Percentiles rank a stretch among this genome's conserved stretches.
Conservation (phyloP, 2,888 invertebrate species). For the Scaeva pyrastri region DNA sequence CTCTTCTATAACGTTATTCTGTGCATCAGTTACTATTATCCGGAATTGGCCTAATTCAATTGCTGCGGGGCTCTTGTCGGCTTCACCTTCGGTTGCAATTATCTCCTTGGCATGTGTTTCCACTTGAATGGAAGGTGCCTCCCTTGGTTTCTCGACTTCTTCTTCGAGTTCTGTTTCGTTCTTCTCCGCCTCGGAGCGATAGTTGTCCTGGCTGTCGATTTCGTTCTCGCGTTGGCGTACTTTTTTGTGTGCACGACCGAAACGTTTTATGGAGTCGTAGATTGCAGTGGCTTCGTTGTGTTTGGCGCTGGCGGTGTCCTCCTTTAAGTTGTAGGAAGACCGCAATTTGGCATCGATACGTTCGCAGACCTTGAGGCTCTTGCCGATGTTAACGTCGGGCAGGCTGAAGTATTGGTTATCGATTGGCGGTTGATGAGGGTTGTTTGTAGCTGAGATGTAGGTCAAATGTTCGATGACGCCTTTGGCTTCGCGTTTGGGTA, state of each 20-base stretch:
- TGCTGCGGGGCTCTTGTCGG: background rate
- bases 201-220: constrained; percentile 16
- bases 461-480: constrained; percentile 78
- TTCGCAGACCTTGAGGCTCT: constrained; percentile 89
- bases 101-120: constrained; percentile 81
- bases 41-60: constrained; percentile 78
- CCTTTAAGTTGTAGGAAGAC: constrained; percentile 82
- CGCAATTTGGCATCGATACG: constrained; percentile 89
- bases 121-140: constrained; percentile 81
- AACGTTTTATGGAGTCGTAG: constrained; percentile 82
- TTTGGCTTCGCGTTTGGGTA: constrained; percentile 56
- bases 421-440: constrained; percentile 81
- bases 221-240: constrained; percentile 80
- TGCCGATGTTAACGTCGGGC: constrained; percentile 89
- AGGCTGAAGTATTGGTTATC: constrained; percentile 90
- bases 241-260: constrained; percentile 82
- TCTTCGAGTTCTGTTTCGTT: constrained; percentile 73
- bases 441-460: constrained; percentile 73
- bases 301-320: constrained; percentile 20
- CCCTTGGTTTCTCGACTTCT: constrained; percentile 79
- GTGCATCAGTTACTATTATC: constrained; percentile 83
- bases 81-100: constrained; percentile 18
- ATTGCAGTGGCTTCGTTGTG: constrained; percentile 74
- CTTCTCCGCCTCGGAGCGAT: constrained; percentile 52
- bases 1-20: constrained; percentile 83